phyloP scores from a whole-genome alignment of 2,888 invertebrate genomes.

The Phalera bucephala region DNA sequence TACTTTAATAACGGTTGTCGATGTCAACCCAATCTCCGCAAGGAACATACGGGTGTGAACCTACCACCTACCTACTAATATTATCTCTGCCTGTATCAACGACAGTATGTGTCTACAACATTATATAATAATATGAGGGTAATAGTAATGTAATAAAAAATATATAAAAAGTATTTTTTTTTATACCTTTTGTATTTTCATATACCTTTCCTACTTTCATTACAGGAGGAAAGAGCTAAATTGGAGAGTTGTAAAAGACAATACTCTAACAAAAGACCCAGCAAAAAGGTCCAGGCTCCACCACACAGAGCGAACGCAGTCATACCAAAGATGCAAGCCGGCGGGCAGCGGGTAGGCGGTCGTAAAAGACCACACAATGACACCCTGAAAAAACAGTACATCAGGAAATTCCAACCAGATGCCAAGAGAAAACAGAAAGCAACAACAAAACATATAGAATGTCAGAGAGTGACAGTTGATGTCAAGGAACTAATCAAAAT shows the following conservation, averaged over 20 bases:
- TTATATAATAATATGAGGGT: no score
- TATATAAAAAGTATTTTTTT: no score
- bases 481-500: conserved; percentile 42
- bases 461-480: conserved; percentile 31
- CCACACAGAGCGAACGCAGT: conserved; percentile 51
- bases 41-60: no score
- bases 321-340: conserved; percentile 42
- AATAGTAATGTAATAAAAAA: no score
- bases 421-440: conserved; percentile 42
- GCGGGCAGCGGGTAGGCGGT: conserved; percentile 20
- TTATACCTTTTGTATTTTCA: no score
- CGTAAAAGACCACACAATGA: conserved; percentile 40
- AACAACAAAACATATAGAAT: conserved; percentile 14
- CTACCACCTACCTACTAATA: no score
- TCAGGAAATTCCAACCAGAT: conserved; percentile 47
- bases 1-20: no score
- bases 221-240: conserved; percentile 46
- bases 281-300: conserved; percentile 46
- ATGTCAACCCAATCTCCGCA: no score
- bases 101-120: no score
- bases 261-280: conserved; percentile 42
- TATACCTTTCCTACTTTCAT: no score
- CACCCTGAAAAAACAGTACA: conserved; percentile 14
- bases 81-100: no score
- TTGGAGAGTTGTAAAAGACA: conserved; percentile 39